phyloP scores from a whole-genome alignment of 1,140 invertebrate species.

The Cecropterus lyciades region DNA sequence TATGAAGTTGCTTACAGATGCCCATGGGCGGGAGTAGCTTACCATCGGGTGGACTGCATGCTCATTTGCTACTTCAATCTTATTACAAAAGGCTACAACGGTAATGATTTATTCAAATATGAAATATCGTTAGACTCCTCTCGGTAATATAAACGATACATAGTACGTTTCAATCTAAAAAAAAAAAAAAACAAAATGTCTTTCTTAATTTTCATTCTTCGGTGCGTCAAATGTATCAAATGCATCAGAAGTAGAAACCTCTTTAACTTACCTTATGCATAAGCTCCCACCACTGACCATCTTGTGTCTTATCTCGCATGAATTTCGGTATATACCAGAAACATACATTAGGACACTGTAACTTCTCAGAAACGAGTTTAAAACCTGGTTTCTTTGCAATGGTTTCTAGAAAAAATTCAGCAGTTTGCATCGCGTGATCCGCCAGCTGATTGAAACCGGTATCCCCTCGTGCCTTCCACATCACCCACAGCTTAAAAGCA shows the following conservation, averaged over 20 bases:
- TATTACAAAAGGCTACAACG: no score
- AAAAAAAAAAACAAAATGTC: no score
- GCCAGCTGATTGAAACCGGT: slow-evolving; percentile 84
- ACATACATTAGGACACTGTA: slow-evolving; percentile 93
- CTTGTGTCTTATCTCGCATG: slow-evolving; percentile 87
- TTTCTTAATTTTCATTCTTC: no score
- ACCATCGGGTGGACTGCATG: no score
- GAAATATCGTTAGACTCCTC: no score
- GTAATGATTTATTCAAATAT: no score
- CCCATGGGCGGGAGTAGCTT: no score
- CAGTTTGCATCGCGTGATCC: slow-evolving; percentile 87
- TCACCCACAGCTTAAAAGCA: slow-evolving; percentile 96
- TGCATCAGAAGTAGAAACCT: no score
- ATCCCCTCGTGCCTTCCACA: slow-evolving; percentile 93
- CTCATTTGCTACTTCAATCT: no score
- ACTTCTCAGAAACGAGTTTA: slow-evolving; percentile 85
- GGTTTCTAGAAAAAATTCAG: slow-evolving; percentile 85
- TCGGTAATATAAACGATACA: not conserved
- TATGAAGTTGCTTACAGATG: no score
- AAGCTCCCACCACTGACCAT: slow-evolving; percentile 87
- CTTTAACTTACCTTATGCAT: slow-evolving; percentile 85
- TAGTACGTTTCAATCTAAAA: no score
- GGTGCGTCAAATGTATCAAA: no score
- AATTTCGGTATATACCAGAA: slow-evolving; percentile 96
- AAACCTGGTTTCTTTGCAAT: slow-evolving; percentile 85